Percentiles rank a stretch among this genome's conserved stretches.
phyloP scores from a whole-genome alignment of 2,888 invertebrate genomes.

The Netelia inedita region DNA sequence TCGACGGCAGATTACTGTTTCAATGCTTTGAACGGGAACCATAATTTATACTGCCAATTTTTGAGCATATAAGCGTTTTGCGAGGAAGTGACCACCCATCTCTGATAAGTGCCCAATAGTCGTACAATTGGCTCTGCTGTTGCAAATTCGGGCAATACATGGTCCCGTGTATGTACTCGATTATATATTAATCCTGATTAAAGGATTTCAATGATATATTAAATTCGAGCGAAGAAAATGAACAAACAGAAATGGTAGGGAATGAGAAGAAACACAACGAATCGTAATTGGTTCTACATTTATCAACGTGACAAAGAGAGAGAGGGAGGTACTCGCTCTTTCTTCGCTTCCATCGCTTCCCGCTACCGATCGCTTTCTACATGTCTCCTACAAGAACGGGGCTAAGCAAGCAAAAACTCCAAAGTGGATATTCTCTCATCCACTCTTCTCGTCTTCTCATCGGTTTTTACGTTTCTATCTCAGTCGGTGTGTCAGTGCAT shows the following conservation, averaged over 20 bases:
- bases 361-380: constrained; percentile 54
- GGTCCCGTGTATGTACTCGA: background rate
- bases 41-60: background rate
- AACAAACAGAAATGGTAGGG: background rate
- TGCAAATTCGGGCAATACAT: background rate
- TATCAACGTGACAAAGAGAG: constrained; percentile 19
- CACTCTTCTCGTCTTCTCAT: constrained; percentile 57
- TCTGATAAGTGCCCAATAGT: no score
- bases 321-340: background rate
- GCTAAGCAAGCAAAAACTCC: constrained; percentile 59
- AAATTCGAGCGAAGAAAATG: background rate
- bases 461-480: constrained; percentile 54
- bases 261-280: background rate
- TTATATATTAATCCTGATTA: background rate
- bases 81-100: no score
- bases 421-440: constrained; percentile 50
- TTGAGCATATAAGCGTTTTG: no score
- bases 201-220: background rate
- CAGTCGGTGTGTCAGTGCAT: constrained; percentile 23
- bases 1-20: no score
- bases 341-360: constrained; percentile 28
- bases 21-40: no score
- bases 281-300: constrained; percentile 54
- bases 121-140: no score
- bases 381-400: constrained; percentile 37